These are phyloP conservation scores for Orthosia gothica DNA, from an alignment of 2,888 invertebrate species.

Conservation along the genomic window DNA sequence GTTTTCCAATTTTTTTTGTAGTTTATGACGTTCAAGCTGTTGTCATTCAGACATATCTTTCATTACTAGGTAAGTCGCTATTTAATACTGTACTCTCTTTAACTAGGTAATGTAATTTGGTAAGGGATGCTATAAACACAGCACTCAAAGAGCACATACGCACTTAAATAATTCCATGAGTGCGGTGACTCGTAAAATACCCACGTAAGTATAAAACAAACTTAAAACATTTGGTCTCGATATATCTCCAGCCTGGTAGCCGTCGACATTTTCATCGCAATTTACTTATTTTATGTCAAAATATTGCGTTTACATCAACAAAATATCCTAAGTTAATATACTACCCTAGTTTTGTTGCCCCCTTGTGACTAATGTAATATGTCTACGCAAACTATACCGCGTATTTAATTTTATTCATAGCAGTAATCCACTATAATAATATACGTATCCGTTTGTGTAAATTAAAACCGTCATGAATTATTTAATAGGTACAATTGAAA, in stretches of 20 bases:
- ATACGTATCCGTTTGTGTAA: conserved; percentile 33
- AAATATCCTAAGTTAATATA: conserved; percentile 68
- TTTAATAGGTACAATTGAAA: conserved; percentile 48
- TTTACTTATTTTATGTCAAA: conserved; percentile 72
- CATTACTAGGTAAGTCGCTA: no score
- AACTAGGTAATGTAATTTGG: conserved; percentile 40
- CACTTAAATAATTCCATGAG: conserved; percentile 68
- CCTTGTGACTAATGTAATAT: conserved; percentile 52
- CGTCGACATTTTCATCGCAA: conserved; percentile 45
- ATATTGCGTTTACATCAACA: conserved; percentile 72
- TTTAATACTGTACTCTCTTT: conserved; percentile 7
- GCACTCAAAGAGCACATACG: conserved; percentile 51
- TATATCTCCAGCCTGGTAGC: conserved; percentile 2
- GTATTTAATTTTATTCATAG: conserved; percentile 52
- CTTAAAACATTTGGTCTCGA: conserved; percentile 54
- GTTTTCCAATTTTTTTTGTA: no score
- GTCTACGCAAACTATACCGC: conserved; percentile 39
- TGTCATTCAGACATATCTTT: no score
- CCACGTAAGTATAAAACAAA: conserved; percentile 68
- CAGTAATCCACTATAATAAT: conserved; percentile 36
- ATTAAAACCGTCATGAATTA: conserved; percentile 51
- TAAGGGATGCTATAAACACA: conserved; percentile 47
- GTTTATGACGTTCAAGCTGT: no score
- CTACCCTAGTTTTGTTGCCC: conserved; percentile 66
- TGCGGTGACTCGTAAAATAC: conserved; percentile 71